Evolutionary conservation across 2,113 vertebrate species (phyloP), one percentile per base, ranked within the genome.

Genomic region (Galeopterus variegatus): DNA sequence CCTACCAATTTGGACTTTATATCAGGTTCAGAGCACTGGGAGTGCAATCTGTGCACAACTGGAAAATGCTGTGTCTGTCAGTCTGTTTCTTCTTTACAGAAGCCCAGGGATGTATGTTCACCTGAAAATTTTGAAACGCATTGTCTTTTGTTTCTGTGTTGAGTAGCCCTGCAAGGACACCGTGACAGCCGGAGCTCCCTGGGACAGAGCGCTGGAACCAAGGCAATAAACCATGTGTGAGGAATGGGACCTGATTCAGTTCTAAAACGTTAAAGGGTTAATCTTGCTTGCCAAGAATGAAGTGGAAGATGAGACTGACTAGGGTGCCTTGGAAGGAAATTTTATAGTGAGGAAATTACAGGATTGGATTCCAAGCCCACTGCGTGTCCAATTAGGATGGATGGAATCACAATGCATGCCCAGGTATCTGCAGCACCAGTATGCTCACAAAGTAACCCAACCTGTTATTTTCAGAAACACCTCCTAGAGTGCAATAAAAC

Each of bases 401-500:
- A 88, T 50, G 36, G 77, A 41, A 13, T 21, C 58, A 52, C 69
- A 73, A 1, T 21, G 23, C 41, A n/a, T 3, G 33, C 36, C 58
- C 19, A 45, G 73, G 52, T 89, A 23, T 12, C 52, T 60, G 77
- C 15, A 62, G 36, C 45, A 10, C 41, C 90, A 26, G 5, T 6
- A 6, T 90, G 18, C 67, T 80, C 72, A 60, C 52, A 75, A 33
- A 95, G 50, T 90, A 80, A 80, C 52, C 52, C 31, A 58, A 26
- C 33, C 85, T 76, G 87, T 50, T 54, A 64, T 86, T 96, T 77
- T 76, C 86, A 73, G 45, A 70, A 88, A 58, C 58, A 82, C 28
- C 24, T 18, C 31, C 28, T 17, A 45, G 67, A 82, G 69, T 65
- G 13, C 56, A 65, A 26, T 45, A 65, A 84, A 90, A 77, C 60